Base-by-base conservation (phyloP, 1,140 invertebrate species). In the Uloborus diversus region DNA sequence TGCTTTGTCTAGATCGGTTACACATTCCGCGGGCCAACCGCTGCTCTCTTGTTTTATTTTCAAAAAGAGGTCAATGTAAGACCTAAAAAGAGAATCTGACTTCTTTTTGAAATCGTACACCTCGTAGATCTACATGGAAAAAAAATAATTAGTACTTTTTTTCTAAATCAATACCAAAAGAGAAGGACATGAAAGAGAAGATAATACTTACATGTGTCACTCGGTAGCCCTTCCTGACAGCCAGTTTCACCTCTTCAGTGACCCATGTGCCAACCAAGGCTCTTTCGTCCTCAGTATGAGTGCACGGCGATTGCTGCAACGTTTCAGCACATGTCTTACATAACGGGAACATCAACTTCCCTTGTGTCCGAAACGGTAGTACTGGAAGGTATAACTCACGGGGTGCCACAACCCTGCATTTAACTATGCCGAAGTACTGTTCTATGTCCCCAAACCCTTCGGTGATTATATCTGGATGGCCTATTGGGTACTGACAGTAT, bases 31-130 rank as follows among this genome's bases (percentile, higher is more conserved):
- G 32, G 68, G 68, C 68, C 68, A 70, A 4, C 68, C 68, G n/a
- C 49, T 56, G 30, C 49, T 70, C 32, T 70, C 68, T 30, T 70
- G 68, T 59, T 70, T 70, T 62, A 81, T 66, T 56, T 83, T 83
- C 35, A 84, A 51, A 66, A 81, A 84, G 7, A 75, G 73, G 49
- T 84, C 78, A 13, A 84, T 76, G 65, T 83, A 83, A 1, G 68
- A 47, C 7, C 35, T n/a, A 76, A 84, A 84, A 2, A 83, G 27
- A 2, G 73, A 62, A 20, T 47, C 56, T 17, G 47, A 65, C 20
- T 9, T 23, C 35, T 59, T 57, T 64, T 65, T 17, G 33, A 66
- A 79, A 68, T 85, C 81, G 37, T 81, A 84, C 17, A 84, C 79
- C 81, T 84, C 82, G 33, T 81, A 81, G 13, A 85, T 76, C 57